Conservation (phyloP, 2,888 invertebrate genomes). For the Acrobeloides nanus region DNA sequence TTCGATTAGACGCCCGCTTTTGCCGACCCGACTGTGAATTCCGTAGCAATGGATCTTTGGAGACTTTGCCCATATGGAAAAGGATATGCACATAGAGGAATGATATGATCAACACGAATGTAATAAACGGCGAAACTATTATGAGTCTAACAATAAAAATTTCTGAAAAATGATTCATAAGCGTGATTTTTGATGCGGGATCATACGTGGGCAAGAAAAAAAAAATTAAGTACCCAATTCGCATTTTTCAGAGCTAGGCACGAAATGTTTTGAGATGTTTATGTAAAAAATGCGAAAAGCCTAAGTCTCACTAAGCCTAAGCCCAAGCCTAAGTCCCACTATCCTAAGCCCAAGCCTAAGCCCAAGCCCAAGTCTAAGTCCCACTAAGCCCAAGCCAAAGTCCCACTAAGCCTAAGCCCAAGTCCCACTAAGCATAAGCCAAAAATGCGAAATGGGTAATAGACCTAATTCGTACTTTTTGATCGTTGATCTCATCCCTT, state of each 20-base stretch:
- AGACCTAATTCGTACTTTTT: no score
- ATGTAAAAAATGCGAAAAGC: neutral
- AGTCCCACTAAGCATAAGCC: no score
- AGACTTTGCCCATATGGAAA: conserved; percentile 35
- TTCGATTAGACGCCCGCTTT: conserved; percentile 30
- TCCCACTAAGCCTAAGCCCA: no score
- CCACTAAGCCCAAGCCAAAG: no score
- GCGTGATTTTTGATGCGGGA: no score
- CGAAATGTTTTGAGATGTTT: neutral
- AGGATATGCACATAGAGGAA: conserved; percentile 43
- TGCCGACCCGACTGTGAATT: conserved; percentile 24
- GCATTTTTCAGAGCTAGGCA: neutral
- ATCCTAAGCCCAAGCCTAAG: no score
- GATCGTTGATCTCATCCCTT: no score
- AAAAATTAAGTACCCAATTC: no score
- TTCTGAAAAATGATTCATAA: conserved; percentile 24
- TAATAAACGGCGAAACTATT: conserved; percentile 40
- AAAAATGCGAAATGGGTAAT: neutral
- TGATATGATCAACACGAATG: conserved; percentile 34
- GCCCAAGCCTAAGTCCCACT: no score
- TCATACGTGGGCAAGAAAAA: no score
- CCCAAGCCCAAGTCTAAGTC: no score
- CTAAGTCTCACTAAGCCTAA: no score
- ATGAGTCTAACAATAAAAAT: conserved; percentile 31
- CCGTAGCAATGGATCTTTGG: conserved; percentile 28